These are phyloP conservation scores for Amphimallon solstitiale DNA, from an alignment of 2,888 invertebrate species.

Conservation along the genomic window DNA sequence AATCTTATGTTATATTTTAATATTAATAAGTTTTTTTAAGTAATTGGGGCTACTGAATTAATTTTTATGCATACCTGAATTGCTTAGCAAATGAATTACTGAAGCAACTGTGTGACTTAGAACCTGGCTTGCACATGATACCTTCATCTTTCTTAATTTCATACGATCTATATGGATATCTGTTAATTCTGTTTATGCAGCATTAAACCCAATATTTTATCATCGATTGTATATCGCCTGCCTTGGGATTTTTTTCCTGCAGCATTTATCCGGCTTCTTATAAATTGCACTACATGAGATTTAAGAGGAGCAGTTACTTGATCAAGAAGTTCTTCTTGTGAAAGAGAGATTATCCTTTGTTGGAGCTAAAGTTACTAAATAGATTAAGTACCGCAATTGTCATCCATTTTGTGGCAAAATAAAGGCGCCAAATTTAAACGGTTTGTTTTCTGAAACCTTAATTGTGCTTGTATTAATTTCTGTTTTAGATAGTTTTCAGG, in stretches of 20 bases:
- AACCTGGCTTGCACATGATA: no score
- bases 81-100: not conserved
- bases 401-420: no score
- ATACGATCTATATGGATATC: not conserved
- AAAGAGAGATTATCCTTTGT: not conserved
- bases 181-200: not conserved
- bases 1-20: no score
- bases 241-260: not conserved
- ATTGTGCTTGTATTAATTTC: no score
- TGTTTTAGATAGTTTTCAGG: not conserved
- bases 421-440: no score
- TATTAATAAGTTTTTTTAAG: no score
- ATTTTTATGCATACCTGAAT: not conserved
- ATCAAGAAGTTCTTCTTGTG: not conserved
- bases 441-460: no score
- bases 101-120: not conserved
- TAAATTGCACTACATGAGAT: not conserved
- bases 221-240: not conserved
- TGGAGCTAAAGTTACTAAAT: not conserved
- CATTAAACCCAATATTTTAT: not conserved
- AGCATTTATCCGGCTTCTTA: not conserved
- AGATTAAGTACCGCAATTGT: no score
- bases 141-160: not conserved
- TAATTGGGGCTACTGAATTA: no score
- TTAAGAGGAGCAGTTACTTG: not conserved